Evolutionary conservation across 2,888 invertebrate species (phyloP).

Genomic region (Acanthosepion esculentum): DNA sequence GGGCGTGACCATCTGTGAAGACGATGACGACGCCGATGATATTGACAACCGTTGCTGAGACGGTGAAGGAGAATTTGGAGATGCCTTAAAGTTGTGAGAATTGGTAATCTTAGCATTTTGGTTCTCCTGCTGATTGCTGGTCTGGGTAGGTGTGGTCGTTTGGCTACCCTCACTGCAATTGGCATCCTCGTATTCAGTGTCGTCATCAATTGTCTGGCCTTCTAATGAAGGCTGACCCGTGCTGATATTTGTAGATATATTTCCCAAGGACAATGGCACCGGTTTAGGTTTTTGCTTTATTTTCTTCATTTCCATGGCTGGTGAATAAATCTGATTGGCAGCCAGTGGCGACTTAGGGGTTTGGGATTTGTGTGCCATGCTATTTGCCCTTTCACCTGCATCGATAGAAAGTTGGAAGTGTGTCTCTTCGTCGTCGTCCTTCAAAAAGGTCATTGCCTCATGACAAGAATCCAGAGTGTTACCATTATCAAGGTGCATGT

Average conservation of each 20-base stretch:
- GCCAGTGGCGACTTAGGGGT: background rate
- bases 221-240: background rate
- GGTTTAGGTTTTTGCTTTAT: constrained; percentile 36
- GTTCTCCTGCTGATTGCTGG: background rate
- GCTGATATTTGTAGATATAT: background rate
- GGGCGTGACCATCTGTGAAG: constrained; percentile 37
- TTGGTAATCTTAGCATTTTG: background rate
- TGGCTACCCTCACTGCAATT: background rate
- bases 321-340: background rate
- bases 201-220: background rate
- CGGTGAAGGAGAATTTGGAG: background rate
- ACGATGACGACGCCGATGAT: background rate
- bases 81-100: background rate
- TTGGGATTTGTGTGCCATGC: background rate
- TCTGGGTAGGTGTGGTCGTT: constrained; percentile 24
- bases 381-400: constrained; percentile 49
- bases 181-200: constrained; percentile 10
- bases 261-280: background rate
- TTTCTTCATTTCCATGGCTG: background rate
- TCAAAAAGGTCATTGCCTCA: background rate
- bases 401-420: constrained; percentile 64
- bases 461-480: background rate
- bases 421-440: constrained; percentile 56
- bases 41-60: background rate
- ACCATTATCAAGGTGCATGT: background rate